Base-by-base conservation (phyloP, 2,888 invertebrate species). In the Hydrotaea cyrtoneurina region DNA sequence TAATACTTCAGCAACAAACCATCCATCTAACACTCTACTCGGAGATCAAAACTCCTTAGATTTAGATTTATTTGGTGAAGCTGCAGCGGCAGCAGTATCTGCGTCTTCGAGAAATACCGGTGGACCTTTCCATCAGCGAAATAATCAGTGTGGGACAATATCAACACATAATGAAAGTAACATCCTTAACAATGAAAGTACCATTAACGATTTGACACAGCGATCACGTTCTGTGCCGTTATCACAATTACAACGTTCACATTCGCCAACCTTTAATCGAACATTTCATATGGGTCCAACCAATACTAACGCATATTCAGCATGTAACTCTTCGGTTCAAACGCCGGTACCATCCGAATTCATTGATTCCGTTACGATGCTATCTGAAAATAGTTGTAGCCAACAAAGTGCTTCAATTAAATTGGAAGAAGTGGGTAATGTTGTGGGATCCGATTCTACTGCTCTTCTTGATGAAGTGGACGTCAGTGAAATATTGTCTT, bases 141-240 rank as follows among this genome's bases (percentile, higher is more conserved):
- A 72, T 36, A 36, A 57, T 21, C 59, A 39, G 13, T 66, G 57
- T 23, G 72, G 78, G 17, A 3, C 23, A 5, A 46, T 23, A 7
- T 39, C 62, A 19, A 39, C 74, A 57, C 50, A 53, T 79, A 73
- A 55, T 76, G 64, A 81, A 66, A 26, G 50, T 80, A 43, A 83
- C 62, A 26, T 84, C 79, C 36, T 59, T 8, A 86, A 88, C 43
- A 86, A 72, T 46, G 86, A 59, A 21, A 46, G 2, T 4, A 69
- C 10, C 4, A 19, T 69, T 13, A 81, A 69, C 55, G 82, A 80
- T 73, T 77, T 86, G 2, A 80, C 82, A 89, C 90, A 91, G 74
- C 93, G 97, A 75, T 97, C 97, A 8, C 97, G 96, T 88, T 97
- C 97, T 15, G 97, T 96, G 71, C 97, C 97, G 0, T 91, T 96